Conservation (phyloP, 1,140 invertebrate species). For the Gerris buenoi region DNA sequence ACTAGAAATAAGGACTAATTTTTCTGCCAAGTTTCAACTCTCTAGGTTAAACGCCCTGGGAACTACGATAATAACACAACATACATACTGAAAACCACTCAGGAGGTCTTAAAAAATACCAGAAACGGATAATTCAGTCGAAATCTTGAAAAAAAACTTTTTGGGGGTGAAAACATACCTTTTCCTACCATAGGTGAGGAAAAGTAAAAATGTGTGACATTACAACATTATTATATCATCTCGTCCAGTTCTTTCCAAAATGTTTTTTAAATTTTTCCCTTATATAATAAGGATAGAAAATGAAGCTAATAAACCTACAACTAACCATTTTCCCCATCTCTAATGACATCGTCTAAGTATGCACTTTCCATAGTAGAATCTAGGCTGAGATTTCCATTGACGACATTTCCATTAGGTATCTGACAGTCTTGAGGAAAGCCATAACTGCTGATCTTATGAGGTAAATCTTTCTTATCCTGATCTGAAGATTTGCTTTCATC, state of each 20-base stretch:
- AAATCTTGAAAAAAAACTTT: neutral
- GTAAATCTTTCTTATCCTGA: no score
- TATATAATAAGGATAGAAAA: no score
- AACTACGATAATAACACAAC: neutral
- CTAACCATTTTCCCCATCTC: no score
- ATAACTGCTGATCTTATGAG: no score
- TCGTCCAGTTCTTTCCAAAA: no score
- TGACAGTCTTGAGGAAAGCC: no score
- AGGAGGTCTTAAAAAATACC: neutral
- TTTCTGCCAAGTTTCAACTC: neutral
- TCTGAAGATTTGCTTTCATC: slow-evolving; percentile 16
- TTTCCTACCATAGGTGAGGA: neutral
- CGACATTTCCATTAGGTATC: no score
- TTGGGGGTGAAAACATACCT: no score
- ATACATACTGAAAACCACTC: neutral
- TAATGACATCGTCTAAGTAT: neutral
- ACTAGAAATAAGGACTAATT: neutral
- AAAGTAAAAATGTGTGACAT: neutral
- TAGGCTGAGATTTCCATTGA: no score
- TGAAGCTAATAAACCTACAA: no score
- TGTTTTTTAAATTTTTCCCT: no score
- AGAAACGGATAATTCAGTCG: neutral
- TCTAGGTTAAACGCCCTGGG: neutral
- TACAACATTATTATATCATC: no score
- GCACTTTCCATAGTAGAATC: slow-evolving; percentile 11